Conservation (phyloP, 2,113 vertebrate genomes). For the Ceratotherium simum region DNA sequence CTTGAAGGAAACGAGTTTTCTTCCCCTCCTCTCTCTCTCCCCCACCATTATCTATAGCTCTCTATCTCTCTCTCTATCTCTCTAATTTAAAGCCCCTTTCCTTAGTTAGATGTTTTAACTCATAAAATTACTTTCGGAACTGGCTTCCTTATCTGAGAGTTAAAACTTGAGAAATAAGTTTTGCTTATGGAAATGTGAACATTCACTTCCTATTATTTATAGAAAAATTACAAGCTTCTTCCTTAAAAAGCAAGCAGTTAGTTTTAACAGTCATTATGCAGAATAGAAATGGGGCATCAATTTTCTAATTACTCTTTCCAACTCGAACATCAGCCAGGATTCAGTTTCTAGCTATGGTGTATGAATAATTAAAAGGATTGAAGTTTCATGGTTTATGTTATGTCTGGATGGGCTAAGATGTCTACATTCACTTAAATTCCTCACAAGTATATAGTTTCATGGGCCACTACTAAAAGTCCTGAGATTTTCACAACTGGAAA, state of each 20-base stretch:
- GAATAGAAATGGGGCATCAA: neutral
- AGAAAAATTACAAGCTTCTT: neutral
- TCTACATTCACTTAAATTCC: neutral
- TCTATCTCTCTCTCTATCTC: neutral
- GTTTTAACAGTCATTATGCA: neutral
- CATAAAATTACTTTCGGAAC: neutral
- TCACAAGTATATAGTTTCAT: neutral
- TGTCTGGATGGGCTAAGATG: neutral
- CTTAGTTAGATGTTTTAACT: neutral
- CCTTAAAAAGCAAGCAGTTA: neutral
- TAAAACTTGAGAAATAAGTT: slow-evolving; percentile 22
- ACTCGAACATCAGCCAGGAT: neutral
- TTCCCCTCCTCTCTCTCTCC: neutral
- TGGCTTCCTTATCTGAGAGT: neutral
- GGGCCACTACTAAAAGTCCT: neutral
- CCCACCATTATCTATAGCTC: too few relatives aligned
- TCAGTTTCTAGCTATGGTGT: neutral
- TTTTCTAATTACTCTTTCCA: slow-evolving; percentile 30
- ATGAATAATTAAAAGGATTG: slow-evolving; percentile 44
- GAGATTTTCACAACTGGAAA: neutral
- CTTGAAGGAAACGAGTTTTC: neutral
- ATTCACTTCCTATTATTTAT: neutral
- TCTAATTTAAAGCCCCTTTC: neutral
- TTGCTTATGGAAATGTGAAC: neutral
- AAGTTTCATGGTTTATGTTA: neutral